Evolutionary conservation across 2,888 invertebrate species (phyloP), one percentile per base, ranked within the genome.

Genomic region (Drosophila kambysellisi): DNA sequence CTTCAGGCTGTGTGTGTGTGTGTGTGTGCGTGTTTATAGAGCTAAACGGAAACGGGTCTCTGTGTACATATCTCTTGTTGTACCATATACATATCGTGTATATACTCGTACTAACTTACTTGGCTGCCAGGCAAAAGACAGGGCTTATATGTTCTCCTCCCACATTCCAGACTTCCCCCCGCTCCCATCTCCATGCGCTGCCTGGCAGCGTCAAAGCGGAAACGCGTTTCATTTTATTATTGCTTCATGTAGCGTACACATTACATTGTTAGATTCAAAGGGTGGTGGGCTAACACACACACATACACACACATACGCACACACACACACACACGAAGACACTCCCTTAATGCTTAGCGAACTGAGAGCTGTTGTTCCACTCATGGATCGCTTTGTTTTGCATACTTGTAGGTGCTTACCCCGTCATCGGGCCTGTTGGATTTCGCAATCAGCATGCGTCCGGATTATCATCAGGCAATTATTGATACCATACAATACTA

Each of bases 381-480:
- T 79, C 71, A 75, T 78, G 61, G 46, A 56, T 52, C 79, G 75
- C 71, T 71, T 77, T 76, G 78, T 75, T 89, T 83, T 85, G 83
- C 89, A 78, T 87, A 84, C 90, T 87, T 92, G 67, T 93, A 96
- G 96, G 97, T 97, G 53, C 95, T 97, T 74, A 96, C 97, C 15
- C 97, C 97, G 39, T 97, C 97, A 25, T 97, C 97, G 3, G 97
- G 97, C n/a, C 95, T 97, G 86, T 94, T 97, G 89, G 97, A 98
- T 94, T 97, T 96, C 92, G 98, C 98, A 61, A 96, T 98, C 91
- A 97, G 97, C 93, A 96, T 99, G 96, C 95, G 98, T 76, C 99
- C 99, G 46, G 97, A 99, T 94, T 98, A 98, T 94, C 98, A 98
- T 93, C 96, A 96, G 91, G 98, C 99, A 69, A 97, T 99, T 92